Evolutionary conservation across 2,113 vertebrate species (phyloP), one percentile per base, ranked within the genome.

Genomic region (Brachypteracias leptosomus): DNA sequence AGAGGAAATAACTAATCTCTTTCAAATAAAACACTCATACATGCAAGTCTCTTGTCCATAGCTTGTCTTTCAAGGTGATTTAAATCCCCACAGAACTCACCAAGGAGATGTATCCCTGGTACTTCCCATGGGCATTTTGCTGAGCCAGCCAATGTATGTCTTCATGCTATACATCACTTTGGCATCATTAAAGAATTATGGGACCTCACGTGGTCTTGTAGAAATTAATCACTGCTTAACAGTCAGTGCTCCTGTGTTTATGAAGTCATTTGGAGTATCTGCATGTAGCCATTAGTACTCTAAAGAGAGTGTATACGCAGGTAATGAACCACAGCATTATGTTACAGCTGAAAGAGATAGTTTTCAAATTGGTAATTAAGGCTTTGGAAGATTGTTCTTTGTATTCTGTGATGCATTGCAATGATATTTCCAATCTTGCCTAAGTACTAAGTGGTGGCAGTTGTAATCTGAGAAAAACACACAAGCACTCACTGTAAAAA

Each of bases 181-280:
- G 97, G 91, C 96, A 97, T 75, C 63, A 79, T 97, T 97, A 95
- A 97, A 97, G 96, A 97, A 97, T 97, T 97, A 96, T 84, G 90
- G 89, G 72, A 84, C 44, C 75, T 96, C 97, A 95, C 67, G 7
- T 93, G 93, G 59, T 96, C 94, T 95, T 89, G 49, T 57, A 96
- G 91, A 94, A 98, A 98, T 98, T 97, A 98, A 98, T 98, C 98
- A 98, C 93, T 95, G 88, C 90, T 97, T 98, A 98, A 97, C 95
- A 97, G 96, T 88, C 91, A 97, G 79, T 94, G 81, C 59, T 95
- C 44, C 87, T 93, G 57, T 97, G 92, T 97, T 98, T 98, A 97
- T 97, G 94, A 97, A 97, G 89, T 97, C 77, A 73, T 96, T 98
- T 96, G 88, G 88, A 98, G 95, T 97, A 97, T 94, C 95, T 90